phyloP scores from a whole-genome alignment of 1,140 invertebrate genomes.

The Drosophila busckii region DNA sequence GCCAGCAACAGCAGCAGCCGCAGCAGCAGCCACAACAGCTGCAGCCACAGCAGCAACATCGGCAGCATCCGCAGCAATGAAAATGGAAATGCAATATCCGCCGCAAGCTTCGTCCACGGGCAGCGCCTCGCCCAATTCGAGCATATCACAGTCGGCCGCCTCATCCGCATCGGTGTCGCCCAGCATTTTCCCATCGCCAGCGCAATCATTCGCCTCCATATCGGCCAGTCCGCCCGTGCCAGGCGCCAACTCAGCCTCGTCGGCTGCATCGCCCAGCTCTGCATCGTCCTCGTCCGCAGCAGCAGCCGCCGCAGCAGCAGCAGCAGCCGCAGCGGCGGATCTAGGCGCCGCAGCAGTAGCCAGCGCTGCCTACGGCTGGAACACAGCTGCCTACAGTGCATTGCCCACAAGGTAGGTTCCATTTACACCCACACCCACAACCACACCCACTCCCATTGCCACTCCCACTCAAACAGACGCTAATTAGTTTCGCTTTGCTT shows the following conservation, averaged over 20 bases:
- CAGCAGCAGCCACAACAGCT: slow-evolving; percentile 18
- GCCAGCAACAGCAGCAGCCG: slow-evolving; percentile 6
- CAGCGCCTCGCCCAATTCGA: slow-evolving; percentile 72
- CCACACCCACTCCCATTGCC: not conserved
- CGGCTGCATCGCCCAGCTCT: slow-evolving; percentile 21
- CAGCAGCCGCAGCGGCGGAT: slow-evolving; percentile 58
- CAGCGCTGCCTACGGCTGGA: slow-evolving; percentile 71
- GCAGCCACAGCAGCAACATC: slow-evolving; percentile 17
- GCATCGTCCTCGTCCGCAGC: slow-evolving; percentile 27
- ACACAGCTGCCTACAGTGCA: slow-evolving; percentile 57
- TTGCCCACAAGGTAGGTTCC: slow-evolving; percentile 65
- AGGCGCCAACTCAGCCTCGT: slow-evolving; percentile 2
- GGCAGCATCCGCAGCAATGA: slow-evolving; percentile 46
- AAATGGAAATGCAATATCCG: slow-evolving; percentile 76
- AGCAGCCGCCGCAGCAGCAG: slow-evolving; percentile 49
- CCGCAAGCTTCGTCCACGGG: slow-evolving; percentile 74
- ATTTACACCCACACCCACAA: not conserved
- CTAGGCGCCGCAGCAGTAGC: slow-evolving; percentile 69
- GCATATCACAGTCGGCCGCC: slow-evolving; percentile 61
- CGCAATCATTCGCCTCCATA: slow-evolving; percentile 68
- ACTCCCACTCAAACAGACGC: not conserved
- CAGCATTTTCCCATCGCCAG: slow-evolving; percentile 68
- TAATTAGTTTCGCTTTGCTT: not conserved
- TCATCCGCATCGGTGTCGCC: slow-evolving; percentile 73
- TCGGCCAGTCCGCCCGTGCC: slow-evolving; percentile 54